Evolutionary conservation across 2,797 vertebrate species (phyloP).

Genomic region (Nyctalus aviator): DNA sequence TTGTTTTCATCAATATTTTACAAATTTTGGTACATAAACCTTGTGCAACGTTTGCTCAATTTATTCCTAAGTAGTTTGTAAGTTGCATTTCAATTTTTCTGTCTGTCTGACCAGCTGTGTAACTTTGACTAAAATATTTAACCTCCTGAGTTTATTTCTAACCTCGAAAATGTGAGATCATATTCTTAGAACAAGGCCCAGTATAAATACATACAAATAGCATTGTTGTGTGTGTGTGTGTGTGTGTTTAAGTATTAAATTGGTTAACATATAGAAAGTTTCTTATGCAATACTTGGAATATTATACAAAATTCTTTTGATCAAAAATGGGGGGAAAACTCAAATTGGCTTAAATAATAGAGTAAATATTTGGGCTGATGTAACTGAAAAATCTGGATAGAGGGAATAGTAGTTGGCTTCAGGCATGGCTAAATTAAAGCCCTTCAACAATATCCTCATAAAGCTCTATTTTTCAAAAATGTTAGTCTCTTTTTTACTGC

Average conservation of each 20-base stretch:
- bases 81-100: background rate
- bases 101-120: background rate
- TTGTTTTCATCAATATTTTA: conserved; percentile 9
- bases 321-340: background rate
- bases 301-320: background rate
- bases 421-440: background rate
- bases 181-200: background rate
- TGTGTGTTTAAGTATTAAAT: background rate
- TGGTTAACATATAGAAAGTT: background rate
- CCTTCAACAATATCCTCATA: background rate
- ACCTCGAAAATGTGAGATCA: background rate
- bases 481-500: background rate
- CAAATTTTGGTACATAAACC: conserved; percentile 24
- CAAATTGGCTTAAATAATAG: background rate
- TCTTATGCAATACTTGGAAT: background rate
- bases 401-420: background rate
- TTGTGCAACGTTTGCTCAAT: background rate
- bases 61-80: conserved; percentile 34
- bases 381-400: background rate
- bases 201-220: conserved; percentile 12
- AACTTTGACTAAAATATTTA: conserved; percentile 40
- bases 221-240: background rate
- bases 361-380: background rate
- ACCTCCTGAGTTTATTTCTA: background rate
- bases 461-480: background rate